These are phyloP conservation scores for Gallinago paraguaiae DNA, from an alignment of 2,113 vertebrate species.

Conservation along the genomic window DNA sequence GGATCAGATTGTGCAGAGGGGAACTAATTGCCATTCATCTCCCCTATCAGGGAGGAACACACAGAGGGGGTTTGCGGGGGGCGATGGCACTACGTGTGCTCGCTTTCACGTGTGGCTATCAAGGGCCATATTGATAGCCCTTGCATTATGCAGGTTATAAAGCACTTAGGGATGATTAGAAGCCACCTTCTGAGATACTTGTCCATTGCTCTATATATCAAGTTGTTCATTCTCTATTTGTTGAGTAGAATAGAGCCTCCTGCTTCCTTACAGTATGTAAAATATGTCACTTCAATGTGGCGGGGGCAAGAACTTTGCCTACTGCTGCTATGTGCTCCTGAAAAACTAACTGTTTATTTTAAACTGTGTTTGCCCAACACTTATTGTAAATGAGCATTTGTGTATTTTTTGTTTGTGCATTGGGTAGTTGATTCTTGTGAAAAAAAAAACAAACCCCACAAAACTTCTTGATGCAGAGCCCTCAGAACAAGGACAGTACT, in stretches of 20 bases:
- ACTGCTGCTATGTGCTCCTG: background rate
- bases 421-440: background rate
- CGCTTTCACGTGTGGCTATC: background rate
- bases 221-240: background rate
- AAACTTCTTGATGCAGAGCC: background rate
- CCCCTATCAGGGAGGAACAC: conserved; percentile 3
- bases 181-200: background rate
- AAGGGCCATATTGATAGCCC: background rate
- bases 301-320: background rate
- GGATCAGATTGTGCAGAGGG: conserved; percentile 1
- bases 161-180: background rate
- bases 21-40: background rate
- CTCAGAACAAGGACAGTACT: background rate
- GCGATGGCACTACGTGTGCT: background rate
- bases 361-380: background rate
- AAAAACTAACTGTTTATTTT: background rate
- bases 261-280: background rate
- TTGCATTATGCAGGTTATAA: background rate
- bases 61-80: background rate
- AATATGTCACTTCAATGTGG: background rate
- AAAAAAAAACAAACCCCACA: background rate
- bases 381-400: background rate
- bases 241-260: background rate
- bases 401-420: background rate
- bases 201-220: background rate